Conservation (phyloP, 2,888 invertebrate species). For the Petrolisthes cinctipes region DNA sequence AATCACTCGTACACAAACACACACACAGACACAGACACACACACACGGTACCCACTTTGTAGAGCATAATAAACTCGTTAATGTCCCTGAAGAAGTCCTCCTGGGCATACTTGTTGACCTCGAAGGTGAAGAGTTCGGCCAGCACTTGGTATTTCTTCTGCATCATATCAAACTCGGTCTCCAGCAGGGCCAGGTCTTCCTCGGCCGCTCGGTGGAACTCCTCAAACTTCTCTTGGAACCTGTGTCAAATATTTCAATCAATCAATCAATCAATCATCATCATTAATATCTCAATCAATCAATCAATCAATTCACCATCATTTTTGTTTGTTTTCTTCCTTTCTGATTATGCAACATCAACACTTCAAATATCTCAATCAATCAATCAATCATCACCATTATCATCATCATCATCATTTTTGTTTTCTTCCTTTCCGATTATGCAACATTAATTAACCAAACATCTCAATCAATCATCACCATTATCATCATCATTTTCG, state of each 20-base stretch:
- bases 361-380: too few relatives aligned
- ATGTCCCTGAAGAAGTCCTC: slow-evolving; percentile 97
- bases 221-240: slow-evolving; percentile 70
- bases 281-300: neutral
- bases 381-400: too few relatives aligned
- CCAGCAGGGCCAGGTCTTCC: slow-evolving; percentile 75
- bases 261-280: neutral
- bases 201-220: slow-evolving; percentile 84
- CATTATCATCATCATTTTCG: too few relatives aligned
- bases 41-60: slow-evolving; percentile 26
- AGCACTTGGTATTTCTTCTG: slow-evolving; percentile 95
- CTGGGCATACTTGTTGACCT: slow-evolving; percentile 90
- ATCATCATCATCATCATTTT: too few relatives aligned
- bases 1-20: slow-evolving; percentile 75
- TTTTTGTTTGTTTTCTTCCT: too few relatives aligned
- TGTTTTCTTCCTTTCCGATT: too few relatives aligned
- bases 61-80: slow-evolving; percentile 83
- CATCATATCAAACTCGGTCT: slow-evolving; percentile 78
- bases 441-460: too few relatives aligned
- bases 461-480: too few relatives aligned
- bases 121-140: slow-evolving; percentile 89
- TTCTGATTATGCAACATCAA: too few relatives aligned
- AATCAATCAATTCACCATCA: too few relatives aligned
- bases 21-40: slow-evolving; percentile 75
- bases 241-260: slow-evolving; percentile 27